Percentiles rank a stretch among this genome's conserved stretches.
Conservation (phyloP, 53 echinoderm and acorn worm genomes). For the Glandiceps talaboti region DNA sequence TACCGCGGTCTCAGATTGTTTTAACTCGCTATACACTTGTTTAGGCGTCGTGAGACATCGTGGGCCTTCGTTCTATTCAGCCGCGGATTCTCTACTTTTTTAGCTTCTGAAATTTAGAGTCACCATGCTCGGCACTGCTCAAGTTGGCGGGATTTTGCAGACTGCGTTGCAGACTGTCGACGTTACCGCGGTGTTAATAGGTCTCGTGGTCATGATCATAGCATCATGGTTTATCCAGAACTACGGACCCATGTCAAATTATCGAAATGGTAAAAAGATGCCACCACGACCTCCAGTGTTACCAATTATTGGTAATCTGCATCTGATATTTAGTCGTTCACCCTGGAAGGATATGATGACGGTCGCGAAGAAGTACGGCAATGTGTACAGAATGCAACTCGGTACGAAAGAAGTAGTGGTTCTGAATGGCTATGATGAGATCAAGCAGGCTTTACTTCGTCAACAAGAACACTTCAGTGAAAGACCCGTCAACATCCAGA, state of each 20-base stretch:
- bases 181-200: background rate
- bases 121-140: background rate
- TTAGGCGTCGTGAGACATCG: too few relatives aligned
- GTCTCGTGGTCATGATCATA: background rate
- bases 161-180: background rate
- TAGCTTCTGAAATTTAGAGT: too few relatives aligned
- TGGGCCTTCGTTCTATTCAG: too few relatives aligned
- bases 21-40: too few relatives aligned
- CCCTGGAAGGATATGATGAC: background rate
- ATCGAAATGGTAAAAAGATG: background rate
- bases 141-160: background rate
- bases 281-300: background rate
- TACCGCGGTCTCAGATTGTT: too few relatives aligned
- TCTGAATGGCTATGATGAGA: background rate
- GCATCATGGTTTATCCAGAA: background rate
- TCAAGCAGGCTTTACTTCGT: background rate
- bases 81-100: too few relatives aligned
- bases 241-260: background rate
- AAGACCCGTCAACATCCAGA: background rate
- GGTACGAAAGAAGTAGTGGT: background rate
- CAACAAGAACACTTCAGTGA: background rate
- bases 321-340: background rate
- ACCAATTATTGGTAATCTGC: background rate
- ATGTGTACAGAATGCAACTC: background rate
- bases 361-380: background rate